These are phyloP conservation scores for Astur gentilis DNA, from an alignment of 2,113 vertebrate species.

Conservation along the genomic window DNA sequence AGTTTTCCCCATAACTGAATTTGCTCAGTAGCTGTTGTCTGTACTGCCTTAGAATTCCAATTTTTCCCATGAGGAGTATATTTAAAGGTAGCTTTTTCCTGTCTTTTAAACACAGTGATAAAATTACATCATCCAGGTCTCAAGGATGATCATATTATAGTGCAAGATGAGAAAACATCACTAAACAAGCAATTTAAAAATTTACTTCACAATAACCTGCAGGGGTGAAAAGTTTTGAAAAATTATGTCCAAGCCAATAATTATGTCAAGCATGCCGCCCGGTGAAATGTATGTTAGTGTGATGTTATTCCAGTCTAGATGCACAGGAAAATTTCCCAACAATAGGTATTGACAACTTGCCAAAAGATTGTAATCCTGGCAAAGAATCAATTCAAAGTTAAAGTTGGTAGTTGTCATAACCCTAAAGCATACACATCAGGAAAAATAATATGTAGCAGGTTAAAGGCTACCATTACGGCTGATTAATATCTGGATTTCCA, in stretches of 20 bases:
- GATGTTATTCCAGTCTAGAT: not conserved
- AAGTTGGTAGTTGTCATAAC: not conserved
- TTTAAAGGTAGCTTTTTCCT: not conserved
- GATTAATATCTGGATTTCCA: not conserved
- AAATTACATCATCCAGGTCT: not conserved
- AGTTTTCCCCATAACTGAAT: not conserved
- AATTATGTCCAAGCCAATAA: not conserved
- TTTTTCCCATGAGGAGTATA: not conserved
- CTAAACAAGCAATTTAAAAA: not conserved
- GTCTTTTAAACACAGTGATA: not conserved
- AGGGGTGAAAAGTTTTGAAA: not conserved
- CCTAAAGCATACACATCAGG: not conserved
- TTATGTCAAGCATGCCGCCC: not conserved
- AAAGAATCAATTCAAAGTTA: not conserved
- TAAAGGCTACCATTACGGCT: not conserved
- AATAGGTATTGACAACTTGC: not conserved
- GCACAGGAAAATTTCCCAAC: not conserved
- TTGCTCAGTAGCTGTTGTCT: not conserved
- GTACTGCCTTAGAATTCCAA: not conserved
- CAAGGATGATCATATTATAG: not conserved
- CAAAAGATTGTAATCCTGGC: not conserved
- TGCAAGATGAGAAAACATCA: not conserved
- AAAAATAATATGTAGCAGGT: not conserved
- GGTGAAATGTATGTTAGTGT: not conserved
- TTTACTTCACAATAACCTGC: not conserved